A percentile compares a stretch with the other conserved stretches of the same genome.
Evolutionary conservation across 2,797 vertebrate genomes (phyloP).

Genomic region (Enteromius trimaculatus): DNA sequence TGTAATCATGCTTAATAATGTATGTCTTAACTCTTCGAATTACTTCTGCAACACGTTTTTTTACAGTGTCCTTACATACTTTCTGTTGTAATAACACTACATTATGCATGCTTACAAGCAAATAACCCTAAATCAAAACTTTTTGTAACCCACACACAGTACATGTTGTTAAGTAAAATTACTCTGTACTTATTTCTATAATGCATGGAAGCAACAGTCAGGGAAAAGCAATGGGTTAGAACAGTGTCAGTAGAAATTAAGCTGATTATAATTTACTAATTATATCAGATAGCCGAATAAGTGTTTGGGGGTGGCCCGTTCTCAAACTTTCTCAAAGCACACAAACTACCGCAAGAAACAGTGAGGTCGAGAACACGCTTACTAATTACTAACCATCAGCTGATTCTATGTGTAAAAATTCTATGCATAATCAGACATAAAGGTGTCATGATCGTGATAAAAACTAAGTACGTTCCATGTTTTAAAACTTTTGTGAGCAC

Average conservation of each 20-base stretch:
- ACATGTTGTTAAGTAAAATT: neutral
- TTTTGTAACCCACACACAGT: neutral
- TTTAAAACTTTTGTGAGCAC: conserved; percentile 25
- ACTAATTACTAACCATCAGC: neutral
- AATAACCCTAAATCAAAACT: neutral
- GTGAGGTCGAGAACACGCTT: neutral
- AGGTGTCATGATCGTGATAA: neutral
- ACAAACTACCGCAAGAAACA: neutral
- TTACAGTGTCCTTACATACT: neutral
- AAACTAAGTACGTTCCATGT: neutral
- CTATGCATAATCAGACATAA: neutral
- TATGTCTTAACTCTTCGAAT: neutral
- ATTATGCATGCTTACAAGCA: neutral
- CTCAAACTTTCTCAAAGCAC: neutral
- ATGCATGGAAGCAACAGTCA: neutral
- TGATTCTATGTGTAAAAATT: neutral
- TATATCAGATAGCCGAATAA: neutral
- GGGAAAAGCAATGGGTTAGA: neutral
- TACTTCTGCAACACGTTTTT: neutral
- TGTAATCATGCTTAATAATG: neutral
- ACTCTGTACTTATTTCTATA: neutral
- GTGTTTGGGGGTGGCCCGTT: neutral
- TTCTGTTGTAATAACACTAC: neutral
- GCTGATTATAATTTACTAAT: neutral
- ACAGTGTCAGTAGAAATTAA: neutral